These are phyloP conservation scores for Sceliomorpha sp. DNA, from an alignment of 2,888 invertebrate genomes.

Conservation along the genomic window DNA sequence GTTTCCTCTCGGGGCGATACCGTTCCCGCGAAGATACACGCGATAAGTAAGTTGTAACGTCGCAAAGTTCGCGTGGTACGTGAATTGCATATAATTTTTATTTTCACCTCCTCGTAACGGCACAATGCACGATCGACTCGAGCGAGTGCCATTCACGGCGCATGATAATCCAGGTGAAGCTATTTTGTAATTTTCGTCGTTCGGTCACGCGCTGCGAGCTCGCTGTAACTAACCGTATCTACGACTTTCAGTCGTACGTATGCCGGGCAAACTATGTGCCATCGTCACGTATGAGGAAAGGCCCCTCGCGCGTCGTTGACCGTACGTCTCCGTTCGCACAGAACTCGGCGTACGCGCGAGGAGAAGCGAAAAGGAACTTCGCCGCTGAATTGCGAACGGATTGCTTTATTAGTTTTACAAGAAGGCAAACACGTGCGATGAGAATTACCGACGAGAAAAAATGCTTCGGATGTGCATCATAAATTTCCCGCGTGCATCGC, in stretches of 20 bases:
- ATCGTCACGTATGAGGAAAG: constrained; percentile 43
- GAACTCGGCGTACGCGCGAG: neutral
- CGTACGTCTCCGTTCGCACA: neutral
- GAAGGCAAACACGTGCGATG: constrained; percentile 9
- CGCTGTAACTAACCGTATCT: constrained; percentile 65
- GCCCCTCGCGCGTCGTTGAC: neutral
- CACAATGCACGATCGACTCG: constrained; percentile 1
- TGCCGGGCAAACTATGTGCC: constrained; percentile 59
- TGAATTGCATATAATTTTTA: constrained; percentile 9
- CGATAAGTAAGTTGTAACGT: neutral
- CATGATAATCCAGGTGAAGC: constrained; percentile 40
- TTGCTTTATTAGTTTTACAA: constrained; percentile 25
- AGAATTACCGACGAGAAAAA: constrained; percentile 10
- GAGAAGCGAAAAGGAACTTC: constrained; percentile 10
- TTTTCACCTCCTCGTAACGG: constrained; percentile 10
- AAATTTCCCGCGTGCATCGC: too few relatives aligned
- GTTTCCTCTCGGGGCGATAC: too few relatives aligned
- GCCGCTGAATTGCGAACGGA: constrained; percentile 12
- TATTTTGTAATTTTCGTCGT: constrained; percentile 66
- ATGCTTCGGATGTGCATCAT: neutral
- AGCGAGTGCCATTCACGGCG: constrained; percentile 16
- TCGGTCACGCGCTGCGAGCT: constrained; percentile 64
- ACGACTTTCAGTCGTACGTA: constrained; percentile 39
- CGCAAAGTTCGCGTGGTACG: neutral
- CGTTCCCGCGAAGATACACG: too few relatives aligned